Evolutionary conservation across 2,113 vertebrate genomes (phyloP), one percentile per base, ranked within the genome.

Genomic region (Baryphthengus martii): DNA sequence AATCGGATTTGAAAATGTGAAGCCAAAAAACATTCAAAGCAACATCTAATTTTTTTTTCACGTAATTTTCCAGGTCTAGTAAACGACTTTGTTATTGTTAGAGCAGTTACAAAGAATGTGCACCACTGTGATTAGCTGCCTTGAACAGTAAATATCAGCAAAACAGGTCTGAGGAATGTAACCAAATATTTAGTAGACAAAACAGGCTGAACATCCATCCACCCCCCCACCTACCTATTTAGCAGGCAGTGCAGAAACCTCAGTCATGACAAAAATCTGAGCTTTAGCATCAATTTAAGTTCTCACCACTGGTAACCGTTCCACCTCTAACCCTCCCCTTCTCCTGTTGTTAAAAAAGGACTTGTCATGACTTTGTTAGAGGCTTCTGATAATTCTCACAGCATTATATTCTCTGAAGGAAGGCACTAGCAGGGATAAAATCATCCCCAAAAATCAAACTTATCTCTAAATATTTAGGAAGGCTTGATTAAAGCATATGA

Each of bases 31-130:
- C 28, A 3, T 40, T 50, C 14, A 21, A 8, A 35, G 74, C 25
- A 35, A 1, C 13, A 14, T 2, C 6, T 26, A 7, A 44, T 33
- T 21, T 3, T 7, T 3, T 7, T 31, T 17, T 6, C 8, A 4
- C 6, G 4, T 23, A 26, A 10, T 15, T 40, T 52, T 37, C 37
- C 39, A 39, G 67, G 5, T 6, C 12, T 0, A 71, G 49, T 7
- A 40, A 61, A n/a, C 16, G 17, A 20, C 23, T 40, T 39, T 65
- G 9, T 26, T 72, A 37, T 9, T 26, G 6, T 44, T 42, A 3
- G 21, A 11, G 23, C 25, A 42, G 24, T 15, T 33, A 11, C 9
- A 33, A 28, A 23, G 67, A 53, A 59, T 17, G 59, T 7, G 25
- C 79, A 50, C 25, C 44, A 31, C 33, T 13, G 7, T 0, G 19